Conservation (phyloP, 2,797 vertebrate genomes). For the Phataginus tricuspis region DNA sequence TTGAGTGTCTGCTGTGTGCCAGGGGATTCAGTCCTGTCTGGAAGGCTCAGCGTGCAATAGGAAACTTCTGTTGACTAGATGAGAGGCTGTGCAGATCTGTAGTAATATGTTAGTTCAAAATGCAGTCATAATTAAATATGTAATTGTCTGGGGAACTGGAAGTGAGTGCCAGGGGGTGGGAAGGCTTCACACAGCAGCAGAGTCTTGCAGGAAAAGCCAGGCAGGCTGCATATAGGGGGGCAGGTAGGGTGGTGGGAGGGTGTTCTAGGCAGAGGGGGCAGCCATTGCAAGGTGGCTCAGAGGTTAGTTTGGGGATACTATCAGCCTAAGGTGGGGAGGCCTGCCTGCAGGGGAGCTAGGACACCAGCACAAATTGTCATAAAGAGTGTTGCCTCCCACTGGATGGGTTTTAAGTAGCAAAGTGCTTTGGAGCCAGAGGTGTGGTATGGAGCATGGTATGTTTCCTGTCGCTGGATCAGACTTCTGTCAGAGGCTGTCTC, state of each 20-base stretch:
- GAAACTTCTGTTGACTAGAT: neutral
- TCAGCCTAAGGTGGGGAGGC: neutral
- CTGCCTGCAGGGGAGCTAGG: neutral
- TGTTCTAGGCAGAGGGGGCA: neutral
- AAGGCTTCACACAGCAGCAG: rapidly evolving
- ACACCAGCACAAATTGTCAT: neutral
- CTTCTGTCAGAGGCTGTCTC: neutral
- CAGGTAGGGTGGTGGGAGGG: neutral
- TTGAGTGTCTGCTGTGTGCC: neutral
- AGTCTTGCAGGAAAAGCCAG: neutral
- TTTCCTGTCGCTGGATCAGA: neutral
- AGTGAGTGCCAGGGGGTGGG: neutral
- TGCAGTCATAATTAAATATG: neutral
- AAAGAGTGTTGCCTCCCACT: neutral
- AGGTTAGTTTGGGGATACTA: neutral
- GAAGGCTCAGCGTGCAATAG: neutral
- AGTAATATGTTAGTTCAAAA: neutral
- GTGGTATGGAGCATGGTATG: neutral
- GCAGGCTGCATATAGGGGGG: rapidly evolving
- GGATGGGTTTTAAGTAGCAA: neutral
- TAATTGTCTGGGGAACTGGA: neutral
- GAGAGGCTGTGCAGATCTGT: neutral
- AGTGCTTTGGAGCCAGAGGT: neutral
- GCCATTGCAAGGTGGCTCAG: neutral
- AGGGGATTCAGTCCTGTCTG: neutral